Evolutionary conservation across 2,113 vertebrate species (phyloP).

Genomic region (Psittacara wagleri): DNA sequence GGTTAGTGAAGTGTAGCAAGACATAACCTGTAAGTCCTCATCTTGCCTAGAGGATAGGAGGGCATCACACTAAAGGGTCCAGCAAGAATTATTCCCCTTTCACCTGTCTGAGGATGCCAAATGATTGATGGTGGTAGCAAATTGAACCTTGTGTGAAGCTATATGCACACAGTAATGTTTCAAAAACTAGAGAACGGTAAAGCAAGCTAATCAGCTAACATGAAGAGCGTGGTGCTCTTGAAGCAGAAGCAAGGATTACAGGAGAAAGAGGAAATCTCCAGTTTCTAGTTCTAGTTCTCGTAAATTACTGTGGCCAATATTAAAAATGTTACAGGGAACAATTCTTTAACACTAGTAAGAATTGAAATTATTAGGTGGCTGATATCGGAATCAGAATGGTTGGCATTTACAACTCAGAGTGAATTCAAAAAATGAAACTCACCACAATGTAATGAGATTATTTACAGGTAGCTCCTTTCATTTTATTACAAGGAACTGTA

Average conservation of each 20-base stretch:
- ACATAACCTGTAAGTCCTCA: neutral
- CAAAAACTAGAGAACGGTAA: neutral
- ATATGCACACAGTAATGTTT: rapidly evolving
- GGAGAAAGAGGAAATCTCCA: neutral
- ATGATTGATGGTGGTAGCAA: neutral
- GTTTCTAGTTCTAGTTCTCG: neutral
- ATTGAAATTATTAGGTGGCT: neutral
- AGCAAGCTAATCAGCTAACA: neutral
- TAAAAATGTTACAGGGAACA: neutral
- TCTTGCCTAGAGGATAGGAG: neutral
- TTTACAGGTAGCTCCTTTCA: neutral
- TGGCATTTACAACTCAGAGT: neutral
- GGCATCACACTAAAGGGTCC: rapidly evolving
- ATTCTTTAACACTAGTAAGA: neutral
- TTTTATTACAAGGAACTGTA: neutral
- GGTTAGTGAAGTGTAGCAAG: neutral
- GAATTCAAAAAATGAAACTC: neutral
- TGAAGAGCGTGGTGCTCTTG: neutral
- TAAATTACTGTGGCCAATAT: neutral
- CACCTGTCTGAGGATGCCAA: neutral
- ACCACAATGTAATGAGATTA: neutral
- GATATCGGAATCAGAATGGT: neutral
- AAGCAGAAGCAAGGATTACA: neutral
- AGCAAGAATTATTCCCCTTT: neutral
- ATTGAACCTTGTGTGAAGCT: neutral